phyloP scores from a whole-genome alignment of 2,888 invertebrate genomes.

The Plebejus anna region DNA sequence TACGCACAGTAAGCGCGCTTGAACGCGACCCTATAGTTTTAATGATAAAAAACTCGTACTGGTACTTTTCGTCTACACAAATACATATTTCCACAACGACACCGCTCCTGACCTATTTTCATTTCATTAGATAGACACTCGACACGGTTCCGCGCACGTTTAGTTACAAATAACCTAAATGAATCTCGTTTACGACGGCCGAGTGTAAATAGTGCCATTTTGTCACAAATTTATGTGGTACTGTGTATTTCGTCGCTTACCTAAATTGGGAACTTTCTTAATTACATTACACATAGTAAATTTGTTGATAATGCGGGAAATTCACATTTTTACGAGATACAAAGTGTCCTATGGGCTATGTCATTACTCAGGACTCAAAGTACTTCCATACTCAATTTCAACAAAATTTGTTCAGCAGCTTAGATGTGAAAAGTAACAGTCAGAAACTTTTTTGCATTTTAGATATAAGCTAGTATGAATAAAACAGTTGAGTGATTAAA shows the following conservation, averaged over 20 bases:
- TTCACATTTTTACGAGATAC: too few species aligned
- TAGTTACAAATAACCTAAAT: slow-evolving; percentile 23
- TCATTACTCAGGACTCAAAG: too few species aligned
- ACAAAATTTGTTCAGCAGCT: too few species aligned
- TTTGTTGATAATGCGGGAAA: too few species aligned
- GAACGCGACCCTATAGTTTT: background rate
- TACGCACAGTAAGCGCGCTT: too few species aligned
- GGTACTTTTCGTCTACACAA: slow-evolving; percentile 7
- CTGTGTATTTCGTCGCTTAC: slow-evolving; percentile 1
- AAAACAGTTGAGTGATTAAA: too few species aligned
- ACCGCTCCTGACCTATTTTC: slow-evolving; percentile 17
- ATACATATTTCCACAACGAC: slow-evolving; percentile 3
- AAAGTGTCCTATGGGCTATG: too few species aligned
- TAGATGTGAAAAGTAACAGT: too few species aligned
- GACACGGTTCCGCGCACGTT: slow-evolving; percentile 12
- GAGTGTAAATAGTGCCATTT: slow-evolving; percentile 10
- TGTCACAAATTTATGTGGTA: slow-evolving; percentile 14
- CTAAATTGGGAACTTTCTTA: background rate
- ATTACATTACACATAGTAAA: background rate
- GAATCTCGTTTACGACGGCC: slow-evolving; percentile 19
- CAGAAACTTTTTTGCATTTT: too few species aligned
- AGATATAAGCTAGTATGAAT: too few species aligned
- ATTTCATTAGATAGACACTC: slow-evolving; percentile 15
- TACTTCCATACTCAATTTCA: too few species aligned
- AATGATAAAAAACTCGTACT: background rate